phyloP scores from a whole-genome alignment of 1,140 invertebrate species.

The Halotydeus destructor region DNA sequence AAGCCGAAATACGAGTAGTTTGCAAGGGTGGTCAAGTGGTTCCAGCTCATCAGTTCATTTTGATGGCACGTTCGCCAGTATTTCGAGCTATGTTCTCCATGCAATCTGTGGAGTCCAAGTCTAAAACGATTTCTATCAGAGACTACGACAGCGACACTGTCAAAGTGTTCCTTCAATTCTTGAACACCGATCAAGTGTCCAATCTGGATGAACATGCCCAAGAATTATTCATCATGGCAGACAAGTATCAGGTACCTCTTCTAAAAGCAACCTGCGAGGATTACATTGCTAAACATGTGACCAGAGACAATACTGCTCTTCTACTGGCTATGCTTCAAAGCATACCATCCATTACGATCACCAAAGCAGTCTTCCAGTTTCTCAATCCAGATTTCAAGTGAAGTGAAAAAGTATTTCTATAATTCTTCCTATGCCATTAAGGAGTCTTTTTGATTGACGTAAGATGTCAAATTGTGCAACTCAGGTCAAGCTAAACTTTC shows the following conservation, averaged over 20 bases:
- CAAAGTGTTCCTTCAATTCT: not conserved
- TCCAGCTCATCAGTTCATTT: conserved; percentile 40
- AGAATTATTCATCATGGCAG: not conserved
- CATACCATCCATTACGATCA: no score
- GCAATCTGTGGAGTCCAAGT: not conserved
- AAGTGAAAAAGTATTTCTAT: no score
- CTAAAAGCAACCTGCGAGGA: not conserved
- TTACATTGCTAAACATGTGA: not conserved
- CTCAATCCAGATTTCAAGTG: no score
- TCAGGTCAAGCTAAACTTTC: no score
- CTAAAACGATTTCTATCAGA: not conserved
- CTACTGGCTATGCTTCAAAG: not conserved
- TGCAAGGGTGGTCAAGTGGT: conserved; percentile 24
- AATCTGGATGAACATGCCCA: conserved; percentile 1
- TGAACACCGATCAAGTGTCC: not conserved
- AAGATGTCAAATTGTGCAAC: no score
- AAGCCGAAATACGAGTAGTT: no score
- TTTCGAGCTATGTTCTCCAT: conserved; percentile 43
- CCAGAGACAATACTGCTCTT: not conserved
- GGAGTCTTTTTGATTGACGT: no score
- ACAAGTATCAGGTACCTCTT: not conserved
- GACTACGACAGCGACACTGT: not conserved
- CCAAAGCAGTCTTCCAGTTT: no score
- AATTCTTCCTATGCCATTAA: no score
- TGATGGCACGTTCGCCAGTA: conserved; percentile 44